A percentile compares a stretch with the other conserved stretches of the same genome.
Evolutionary conservation across 1,140 invertebrate genomes (phyloP).

Genomic region (Metaphire vulgaris): DNA sequence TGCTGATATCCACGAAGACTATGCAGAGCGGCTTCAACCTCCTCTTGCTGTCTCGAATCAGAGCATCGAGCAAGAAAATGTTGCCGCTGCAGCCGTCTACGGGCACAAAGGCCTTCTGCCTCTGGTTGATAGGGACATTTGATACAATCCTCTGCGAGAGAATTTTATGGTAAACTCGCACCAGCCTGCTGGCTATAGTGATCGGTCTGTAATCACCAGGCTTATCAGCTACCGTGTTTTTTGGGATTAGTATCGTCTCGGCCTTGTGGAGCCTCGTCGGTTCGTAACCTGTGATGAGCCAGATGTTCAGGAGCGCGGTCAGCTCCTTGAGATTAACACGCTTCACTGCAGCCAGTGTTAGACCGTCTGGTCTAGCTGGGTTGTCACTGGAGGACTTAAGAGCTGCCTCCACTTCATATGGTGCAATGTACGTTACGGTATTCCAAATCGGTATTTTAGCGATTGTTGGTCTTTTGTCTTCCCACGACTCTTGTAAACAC

Average conservation of each 20-base stretch:
- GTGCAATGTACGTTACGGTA: no score
- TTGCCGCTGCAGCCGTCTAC: neutral
- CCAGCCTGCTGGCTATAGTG: slow-evolving; percentile 55
- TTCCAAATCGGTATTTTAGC: no score
- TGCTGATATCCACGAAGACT: neutral
- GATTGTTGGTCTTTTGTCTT: no score
- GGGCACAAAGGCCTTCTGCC: neutral
- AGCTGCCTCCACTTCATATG: no score
- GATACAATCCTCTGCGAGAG: neutral
- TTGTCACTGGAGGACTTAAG: no score
- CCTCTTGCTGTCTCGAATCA: neutral
- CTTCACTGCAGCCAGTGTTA: no score
- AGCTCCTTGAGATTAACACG: no score
- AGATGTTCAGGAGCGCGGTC: no score
- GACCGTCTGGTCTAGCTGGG: no score
- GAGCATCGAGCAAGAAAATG: neutral
- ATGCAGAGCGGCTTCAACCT: neutral
- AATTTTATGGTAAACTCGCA: neutral
- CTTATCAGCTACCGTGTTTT: neutral
- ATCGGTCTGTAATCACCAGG: neutral
- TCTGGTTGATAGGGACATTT: neutral
- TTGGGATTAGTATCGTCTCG: neutral
- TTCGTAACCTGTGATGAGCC: no score
- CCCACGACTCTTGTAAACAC: no score
- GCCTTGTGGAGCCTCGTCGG: neutral